Conservation (phyloP, 2,888 invertebrate genomes). For the Drosophila merina region DNA sequence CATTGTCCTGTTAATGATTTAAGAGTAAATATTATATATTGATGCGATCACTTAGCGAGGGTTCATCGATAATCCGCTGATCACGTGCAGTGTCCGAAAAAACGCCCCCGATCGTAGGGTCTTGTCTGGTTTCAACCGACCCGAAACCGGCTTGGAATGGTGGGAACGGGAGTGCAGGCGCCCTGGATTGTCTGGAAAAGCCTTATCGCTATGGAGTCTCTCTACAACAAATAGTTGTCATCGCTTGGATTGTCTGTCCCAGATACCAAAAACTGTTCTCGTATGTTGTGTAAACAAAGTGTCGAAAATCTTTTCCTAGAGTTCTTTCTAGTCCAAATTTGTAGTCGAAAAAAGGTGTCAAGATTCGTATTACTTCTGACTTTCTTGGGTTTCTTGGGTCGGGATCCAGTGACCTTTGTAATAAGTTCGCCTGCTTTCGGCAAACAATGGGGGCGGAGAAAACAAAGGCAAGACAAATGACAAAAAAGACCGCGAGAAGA, state of each 20-base stretch:
- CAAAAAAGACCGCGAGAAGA: constrained; percentile 1
- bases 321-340: neutral
- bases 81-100: constrained; percentile 30
- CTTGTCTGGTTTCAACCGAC: constrained; percentile 6
- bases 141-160: neutral
- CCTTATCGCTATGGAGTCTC: neutral
- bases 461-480: constrained; percentile 6
- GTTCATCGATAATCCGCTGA: constrained; percentile 20
- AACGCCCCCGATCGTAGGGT: constrained; percentile 27
- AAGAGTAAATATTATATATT: constrained; percentile 6
- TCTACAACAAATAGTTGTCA: neutral
- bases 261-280: neutral
- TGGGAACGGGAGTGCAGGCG: neutral
- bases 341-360: neutral
- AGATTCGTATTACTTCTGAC: neutral
- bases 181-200: constrained; percentile 2
- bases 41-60: constrained; percentile 20
- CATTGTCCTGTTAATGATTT: neutral
- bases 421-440: neutral
- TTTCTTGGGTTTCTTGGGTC: no score
- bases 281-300: neutral
- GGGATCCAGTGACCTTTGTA: neutral
- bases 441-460: constrained; percentile 2
- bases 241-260: neutral
- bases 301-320: neutral